These are phyloP conservation scores for Aphelenchoides fujianensis DNA, from an alignment of 1,140 invertebrate genomes.

Conservation along the genomic window DNA sequence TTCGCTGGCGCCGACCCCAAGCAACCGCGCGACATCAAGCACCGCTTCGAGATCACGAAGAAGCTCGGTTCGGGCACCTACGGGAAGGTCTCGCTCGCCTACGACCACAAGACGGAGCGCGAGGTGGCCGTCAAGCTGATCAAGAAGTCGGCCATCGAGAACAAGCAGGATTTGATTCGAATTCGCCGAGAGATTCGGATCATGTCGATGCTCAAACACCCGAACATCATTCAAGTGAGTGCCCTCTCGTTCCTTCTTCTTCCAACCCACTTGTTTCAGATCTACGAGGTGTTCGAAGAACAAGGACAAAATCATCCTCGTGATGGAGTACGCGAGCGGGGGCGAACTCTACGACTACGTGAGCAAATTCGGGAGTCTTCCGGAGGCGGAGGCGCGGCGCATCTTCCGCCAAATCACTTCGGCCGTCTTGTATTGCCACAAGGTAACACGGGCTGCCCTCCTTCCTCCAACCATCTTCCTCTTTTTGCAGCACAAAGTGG, in stretches of 20 bases:
- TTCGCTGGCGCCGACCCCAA: slow-evolving; percentile 49
- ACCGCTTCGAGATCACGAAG: slow-evolving; percentile 87
- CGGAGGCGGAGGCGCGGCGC: slow-evolving; percentile 85
- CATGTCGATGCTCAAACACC: slow-evolving; percentile 95
- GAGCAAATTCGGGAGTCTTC: slow-evolving; percentile 81
- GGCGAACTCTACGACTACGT: slow-evolving; percentile 98
- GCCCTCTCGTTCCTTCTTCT: too few species aligned
- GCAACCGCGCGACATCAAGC: slow-evolving; percentile 60
- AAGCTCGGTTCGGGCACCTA: slow-evolving; percentile 98
- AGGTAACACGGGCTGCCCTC: too few species aligned
- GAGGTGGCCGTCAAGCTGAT: slow-evolving; percentile 64
- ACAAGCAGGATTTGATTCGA: slow-evolving; percentile 87
- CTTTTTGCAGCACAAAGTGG: slow-evolving; percentile 69
- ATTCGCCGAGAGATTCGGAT: slow-evolving; percentile 96
- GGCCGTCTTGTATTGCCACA: slow-evolving; percentile 96
- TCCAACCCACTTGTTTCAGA: too few species aligned
- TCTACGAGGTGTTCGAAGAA: slow-evolving; percentile 61
- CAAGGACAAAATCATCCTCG: slow-evolving; percentile 51
- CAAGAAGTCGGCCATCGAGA: slow-evolving; percentile 97
- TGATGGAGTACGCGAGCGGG: slow-evolving; percentile 94
- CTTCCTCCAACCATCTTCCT: too few species aligned
- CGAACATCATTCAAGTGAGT: slow-evolving; percentile 77
- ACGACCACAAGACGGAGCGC: slow-evolving; percentile 60
- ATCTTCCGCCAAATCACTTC: slow-evolving; percentile 96
- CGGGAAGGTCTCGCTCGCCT: slow-evolving; percentile 77